Conservation (phyloP, 2,113 vertebrate genomes). For the Bubo blakistoni region DNA sequence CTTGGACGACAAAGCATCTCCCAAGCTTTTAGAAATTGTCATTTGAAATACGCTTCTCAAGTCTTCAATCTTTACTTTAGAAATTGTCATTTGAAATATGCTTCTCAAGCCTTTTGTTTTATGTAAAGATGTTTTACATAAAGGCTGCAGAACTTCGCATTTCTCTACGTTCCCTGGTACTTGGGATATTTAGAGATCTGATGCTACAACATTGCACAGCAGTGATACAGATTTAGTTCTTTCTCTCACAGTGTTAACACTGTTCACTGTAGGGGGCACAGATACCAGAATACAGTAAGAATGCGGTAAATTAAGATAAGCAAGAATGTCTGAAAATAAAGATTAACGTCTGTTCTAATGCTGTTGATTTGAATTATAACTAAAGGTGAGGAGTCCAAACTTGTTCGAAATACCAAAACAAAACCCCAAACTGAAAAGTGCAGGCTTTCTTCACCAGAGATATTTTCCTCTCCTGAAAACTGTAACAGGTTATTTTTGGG, state of each 20-base stretch:
- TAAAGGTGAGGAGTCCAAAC: neutral
- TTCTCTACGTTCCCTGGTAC: neutral
- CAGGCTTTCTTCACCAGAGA: neutral
- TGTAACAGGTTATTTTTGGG: neutral
- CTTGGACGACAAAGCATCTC: neutral
- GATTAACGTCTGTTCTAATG: neutral
- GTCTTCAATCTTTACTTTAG: neutral
- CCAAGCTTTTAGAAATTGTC: neutral
- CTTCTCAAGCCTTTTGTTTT: neutral
- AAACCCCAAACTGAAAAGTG: neutral
- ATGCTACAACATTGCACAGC: neutral
- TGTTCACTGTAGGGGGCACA: neutral
- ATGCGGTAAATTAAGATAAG: neutral
- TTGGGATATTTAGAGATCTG: neutral
- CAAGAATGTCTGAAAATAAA: neutral
- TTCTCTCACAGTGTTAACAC: neutral
- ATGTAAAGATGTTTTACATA: neutral
- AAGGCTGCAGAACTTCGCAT: neutral
- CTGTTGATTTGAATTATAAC: neutral
- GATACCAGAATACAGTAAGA: neutral
- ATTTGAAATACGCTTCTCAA: neutral
- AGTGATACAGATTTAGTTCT: neutral
- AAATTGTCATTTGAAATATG: neutral
- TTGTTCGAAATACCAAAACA: neutral
- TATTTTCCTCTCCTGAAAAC: neutral